These are phyloP conservation scores for Lasioglossum albipes DNA, from an alignment of 1,140 invertebrate species.

Conservation along the genomic window DNA sequence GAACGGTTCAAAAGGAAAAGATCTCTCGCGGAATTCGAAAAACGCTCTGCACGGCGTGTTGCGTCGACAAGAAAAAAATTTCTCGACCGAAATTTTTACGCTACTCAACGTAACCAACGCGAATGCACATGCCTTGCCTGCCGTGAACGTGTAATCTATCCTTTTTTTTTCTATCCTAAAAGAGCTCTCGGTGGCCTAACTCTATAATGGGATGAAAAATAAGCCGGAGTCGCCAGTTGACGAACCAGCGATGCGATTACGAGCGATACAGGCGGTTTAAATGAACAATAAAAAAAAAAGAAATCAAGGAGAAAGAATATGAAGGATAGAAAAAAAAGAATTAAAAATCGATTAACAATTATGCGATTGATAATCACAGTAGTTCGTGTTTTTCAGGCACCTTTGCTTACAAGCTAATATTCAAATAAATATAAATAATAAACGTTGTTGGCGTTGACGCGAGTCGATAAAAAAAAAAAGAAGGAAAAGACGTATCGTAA, in stretches of 20 bases:
- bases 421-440: conserved; percentile 73
- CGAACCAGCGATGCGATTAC: conserved; percentile 39
- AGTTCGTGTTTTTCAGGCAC: conserved; percentile 68
- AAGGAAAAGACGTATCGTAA: conserved; percentile 32
- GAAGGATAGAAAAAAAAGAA: conserved; percentile 34
- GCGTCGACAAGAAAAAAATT: not conserved
- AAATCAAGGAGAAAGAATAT: conserved; percentile 16
- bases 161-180: conserved; percentile 24
- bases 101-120: no score
- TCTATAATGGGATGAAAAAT: conserved; percentile 56
- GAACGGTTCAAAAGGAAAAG: not conserved
- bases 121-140: not conserved
- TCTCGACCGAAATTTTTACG: not conserved
- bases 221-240: conserved; percentile 19
- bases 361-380: conserved; percentile 69
- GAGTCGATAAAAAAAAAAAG: conserved; percentile 47
- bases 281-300: not conserved
- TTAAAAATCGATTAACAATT: conserved; percentile 64
- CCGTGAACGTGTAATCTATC: not conserved
- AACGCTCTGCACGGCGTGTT: no score
- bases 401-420: conserved; percentile 66
- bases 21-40: not conserved
- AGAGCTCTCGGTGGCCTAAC: conserved; percentile 4
- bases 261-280: not conserved
- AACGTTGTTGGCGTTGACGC: conserved; percentile 17